These are phyloP conservation scores for Sphenodon punctatus DNA, from an alignment of 2,797 vertebrate species.

Conservation along the genomic window DNA sequence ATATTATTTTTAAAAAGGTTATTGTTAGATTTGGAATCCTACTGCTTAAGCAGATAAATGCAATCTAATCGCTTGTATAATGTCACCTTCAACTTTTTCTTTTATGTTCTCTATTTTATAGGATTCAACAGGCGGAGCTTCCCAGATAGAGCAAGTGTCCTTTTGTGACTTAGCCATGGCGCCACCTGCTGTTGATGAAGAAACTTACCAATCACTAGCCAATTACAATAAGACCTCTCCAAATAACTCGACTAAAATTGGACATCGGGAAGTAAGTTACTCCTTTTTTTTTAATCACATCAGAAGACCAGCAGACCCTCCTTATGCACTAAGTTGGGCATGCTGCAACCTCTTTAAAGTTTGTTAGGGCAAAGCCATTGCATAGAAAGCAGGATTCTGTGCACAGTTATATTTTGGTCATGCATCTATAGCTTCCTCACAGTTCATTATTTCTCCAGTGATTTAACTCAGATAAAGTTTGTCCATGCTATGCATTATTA, in stretches of 20 bases:
- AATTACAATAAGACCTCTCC: not conserved
- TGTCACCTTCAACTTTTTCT: not conserved
- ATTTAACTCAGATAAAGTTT: not conserved
- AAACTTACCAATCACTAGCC: not conserved
- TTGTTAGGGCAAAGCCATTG: not conserved
- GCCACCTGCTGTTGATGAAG: slow-evolving; percentile 55
- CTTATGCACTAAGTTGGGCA: not conserved
- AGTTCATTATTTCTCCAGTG: not conserved
- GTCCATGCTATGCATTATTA: not conserved
- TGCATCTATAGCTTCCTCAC: not conserved
- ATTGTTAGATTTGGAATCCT: not conserved
- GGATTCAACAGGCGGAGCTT: not conserved
- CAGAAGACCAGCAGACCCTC: rapidly evolving
- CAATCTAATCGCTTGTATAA: not conserved
- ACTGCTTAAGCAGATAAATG: not conserved
- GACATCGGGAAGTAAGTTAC: not conserved
- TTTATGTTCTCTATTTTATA: not conserved
- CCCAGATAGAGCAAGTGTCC: not conserved
- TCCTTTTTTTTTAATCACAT: not conserved
- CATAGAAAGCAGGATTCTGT: not conserved
- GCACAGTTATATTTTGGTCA: no score
- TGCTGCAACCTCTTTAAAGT: not conserved
- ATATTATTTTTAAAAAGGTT: not conserved
- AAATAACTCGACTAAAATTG: not conserved
- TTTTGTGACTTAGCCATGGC: slow-evolving; percentile 27